Evolutionary conservation across 2,113 vertebrate species (phyloP).

Genomic region (Acanthochromis polyacanthus): DNA sequence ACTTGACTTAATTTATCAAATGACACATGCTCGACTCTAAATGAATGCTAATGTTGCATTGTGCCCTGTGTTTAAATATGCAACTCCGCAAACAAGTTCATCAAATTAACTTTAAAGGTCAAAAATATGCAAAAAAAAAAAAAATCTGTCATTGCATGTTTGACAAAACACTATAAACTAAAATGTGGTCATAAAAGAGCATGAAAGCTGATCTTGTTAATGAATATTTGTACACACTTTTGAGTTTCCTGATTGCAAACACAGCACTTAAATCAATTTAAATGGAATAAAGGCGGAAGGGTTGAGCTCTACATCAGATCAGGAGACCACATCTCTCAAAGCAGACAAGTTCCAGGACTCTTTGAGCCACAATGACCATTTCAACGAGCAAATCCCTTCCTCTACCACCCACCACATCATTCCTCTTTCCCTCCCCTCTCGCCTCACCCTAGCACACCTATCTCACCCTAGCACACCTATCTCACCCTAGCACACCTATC

Average conservation of each 20-base stretch:
- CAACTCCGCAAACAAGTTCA: too few relatives aligned
- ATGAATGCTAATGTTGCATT: background rate
- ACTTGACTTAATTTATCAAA: background rate
- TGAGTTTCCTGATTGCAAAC: background rate
- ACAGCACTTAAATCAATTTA: too few relatives aligned
- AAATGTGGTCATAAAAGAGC: too few relatives aligned
- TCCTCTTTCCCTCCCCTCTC: conserved; percentile 32
- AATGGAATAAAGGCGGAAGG: background rate
- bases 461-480: too few relatives aligned
- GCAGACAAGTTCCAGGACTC: background rate
- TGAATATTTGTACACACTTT: background rate
- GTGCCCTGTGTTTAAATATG: background rate
- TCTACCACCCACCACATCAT: conserved; percentile 35
- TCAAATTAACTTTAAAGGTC: too few relatives aligned
- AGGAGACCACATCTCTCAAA: background rate
- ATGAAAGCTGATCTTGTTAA: too few relatives aligned
- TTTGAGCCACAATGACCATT: conserved; percentile 4
- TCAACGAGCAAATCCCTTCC: conserved; percentile 44
- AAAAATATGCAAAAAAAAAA: too few relatives aligned
- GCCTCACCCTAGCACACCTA: conserved; percentile 15
- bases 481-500: too few relatives aligned
- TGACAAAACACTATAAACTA: too few relatives aligned
- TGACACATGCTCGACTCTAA: background rate
- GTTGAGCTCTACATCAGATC: background rate
- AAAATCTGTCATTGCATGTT: too few relatives aligned